A percentile compares a stretch with the other conserved stretches of the same genome.
Conservation (phyloP, 2,888 invertebrate genomes). For the Cantharis lateralis region DNA sequence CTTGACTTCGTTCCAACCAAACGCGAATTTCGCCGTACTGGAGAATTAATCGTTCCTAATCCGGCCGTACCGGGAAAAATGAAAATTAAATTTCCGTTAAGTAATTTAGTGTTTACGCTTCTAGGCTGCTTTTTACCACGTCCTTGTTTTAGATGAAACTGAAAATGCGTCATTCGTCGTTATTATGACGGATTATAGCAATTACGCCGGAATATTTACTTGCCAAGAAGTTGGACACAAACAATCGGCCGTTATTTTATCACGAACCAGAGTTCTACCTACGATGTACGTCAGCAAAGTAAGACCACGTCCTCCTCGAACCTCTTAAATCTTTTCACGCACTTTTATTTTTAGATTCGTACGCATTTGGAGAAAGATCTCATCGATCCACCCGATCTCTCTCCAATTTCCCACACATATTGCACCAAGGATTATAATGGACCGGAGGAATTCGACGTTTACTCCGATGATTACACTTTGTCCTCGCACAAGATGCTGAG, state of each 20-base stretch:
- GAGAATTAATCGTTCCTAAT: slow-evolving; percentile 68
- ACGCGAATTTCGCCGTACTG: slow-evolving; percentile 80
- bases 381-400: slow-evolving; percentile 76
- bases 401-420: slow-evolving; percentile 72
- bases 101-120: slow-evolving; percentile 60
- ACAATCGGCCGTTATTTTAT: slow-evolving; percentile 80
- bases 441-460: slow-evolving; percentile 66
- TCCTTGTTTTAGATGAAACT: slow-evolving; percentile 64
- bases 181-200: slow-evolving; percentile 74
- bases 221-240: slow-evolving; percentile 81
- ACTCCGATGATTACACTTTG: slow-evolving; percentile 77
- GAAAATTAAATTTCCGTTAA: slow-evolving; percentile 77
- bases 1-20: slow-evolving; percentile 73
- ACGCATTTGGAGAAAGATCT: slow-evolving; percentile 65
- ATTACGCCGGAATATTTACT: slow-evolving; percentile 77
- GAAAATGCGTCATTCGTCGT: slow-evolving; percentile 77
- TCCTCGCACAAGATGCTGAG: slow-evolving; percentile 73
- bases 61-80: slow-evolving; percentile 70
- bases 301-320: slow-evolving; percentile 30
- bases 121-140: background rate
- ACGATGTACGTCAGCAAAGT: slow-evolving; percentile 71
- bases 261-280: slow-evolving; percentile 72
- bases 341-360: slow-evolving; percentile 61
- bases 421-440: slow-evolving; percentile 69
- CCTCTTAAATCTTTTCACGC: background rate